A percentile compares a stretch with the other conserved stretches of the same genome.
Evolutionary conservation across 64 coral and sea anemone genomes (phyloP).

Genomic region (Cladopsammia gracilis): DNA sequence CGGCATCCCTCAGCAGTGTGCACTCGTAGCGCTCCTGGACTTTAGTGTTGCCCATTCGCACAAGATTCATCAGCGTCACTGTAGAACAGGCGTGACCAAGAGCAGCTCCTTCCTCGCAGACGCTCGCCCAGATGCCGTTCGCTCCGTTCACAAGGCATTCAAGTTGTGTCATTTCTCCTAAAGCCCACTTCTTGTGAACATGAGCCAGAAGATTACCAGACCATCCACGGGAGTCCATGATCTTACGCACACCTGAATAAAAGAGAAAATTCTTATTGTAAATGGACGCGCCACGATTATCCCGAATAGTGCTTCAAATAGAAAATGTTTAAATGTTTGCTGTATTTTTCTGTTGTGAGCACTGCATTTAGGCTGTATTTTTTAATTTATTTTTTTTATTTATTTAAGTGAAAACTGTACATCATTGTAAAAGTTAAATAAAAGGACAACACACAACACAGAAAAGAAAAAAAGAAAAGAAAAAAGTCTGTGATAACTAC

Average conservation of each 20-base stretch:
- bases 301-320: too few relatives aligned
- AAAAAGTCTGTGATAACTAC: too few relatives aligned
- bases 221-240: slow-evolving; percentile 18
- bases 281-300: too few relatives aligned
- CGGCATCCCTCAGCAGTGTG: slow-evolving; percentile 52
- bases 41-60: slow-evolving; percentile 57
- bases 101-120: slow-evolving; percentile 76
- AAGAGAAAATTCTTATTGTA: too few relatives aligned
- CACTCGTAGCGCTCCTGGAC: slow-evolving; percentile 54
- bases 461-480: too few relatives aligned
- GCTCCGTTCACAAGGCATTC: slow-evolving; percentile 61
- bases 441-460: too few relatives aligned
- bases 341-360: too few relatives aligned
- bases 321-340: too few relatives aligned
- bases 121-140: slow-evolving; percentile 60
- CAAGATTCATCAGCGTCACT: slow-evolving; percentile 72
- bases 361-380: too few relatives aligned
- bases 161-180: slow-evolving; percentile 50
- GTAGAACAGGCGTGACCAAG: slow-evolving; percentile 70
- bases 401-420: too few relatives aligned
- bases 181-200: slow-evolving; percentile 71
- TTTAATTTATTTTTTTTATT: too few relatives aligned
- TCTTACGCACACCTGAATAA: slow-evolving; percentile 17
- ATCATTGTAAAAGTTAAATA: too few relatives aligned
- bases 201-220: slow-evolving; percentile 46